Conservation (phyloP, 64 coral and sea anemone genomes). For the Pocillopora verrucosa region DNA sequence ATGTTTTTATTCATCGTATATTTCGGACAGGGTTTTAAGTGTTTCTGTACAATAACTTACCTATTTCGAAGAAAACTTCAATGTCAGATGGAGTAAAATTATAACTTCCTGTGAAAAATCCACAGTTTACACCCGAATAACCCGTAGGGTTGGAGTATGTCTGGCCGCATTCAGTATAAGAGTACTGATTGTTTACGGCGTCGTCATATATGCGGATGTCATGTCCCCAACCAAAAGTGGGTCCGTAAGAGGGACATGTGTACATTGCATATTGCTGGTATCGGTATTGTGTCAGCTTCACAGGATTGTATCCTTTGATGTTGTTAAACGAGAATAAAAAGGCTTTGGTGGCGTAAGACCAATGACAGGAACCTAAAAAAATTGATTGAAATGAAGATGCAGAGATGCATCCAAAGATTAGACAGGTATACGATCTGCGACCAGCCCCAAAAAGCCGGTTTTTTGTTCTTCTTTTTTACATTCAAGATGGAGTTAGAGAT, state of each 20-base stretch:
- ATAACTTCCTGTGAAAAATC: neutral
- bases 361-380: neutral
- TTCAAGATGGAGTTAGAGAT: too few relatives aligned
- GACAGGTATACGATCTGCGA: too few relatives aligned
- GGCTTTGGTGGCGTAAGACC: neutral
- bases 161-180: neutral
- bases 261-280: conserved; percentile 17
- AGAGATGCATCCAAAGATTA: too few relatives aligned
- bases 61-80: conserved; percentile 32
- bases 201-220: neutral
- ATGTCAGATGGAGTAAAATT: conserved; percentile 1
- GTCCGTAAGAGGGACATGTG: neutral
- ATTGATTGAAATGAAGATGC: neutral
- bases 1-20: too few relatives aligned
- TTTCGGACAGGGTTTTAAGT: neutral
- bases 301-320: neutral
- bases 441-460: too few relatives aligned
- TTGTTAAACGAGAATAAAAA: conserved; percentile 35
- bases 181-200: neutral
- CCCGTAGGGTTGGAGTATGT: neutral
- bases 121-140: neutral
- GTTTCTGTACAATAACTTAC: too few relatives aligned
- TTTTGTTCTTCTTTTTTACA: too few relatives aligned
- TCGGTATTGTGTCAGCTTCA: neutral
- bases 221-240: conserved; percentile 3